Percentiles rank a stretch among this genome's conserved stretches.
Evolutionary conservation across 2,113 vertebrate species (phyloP).

Genomic region (Fregata magnificens): DNA sequence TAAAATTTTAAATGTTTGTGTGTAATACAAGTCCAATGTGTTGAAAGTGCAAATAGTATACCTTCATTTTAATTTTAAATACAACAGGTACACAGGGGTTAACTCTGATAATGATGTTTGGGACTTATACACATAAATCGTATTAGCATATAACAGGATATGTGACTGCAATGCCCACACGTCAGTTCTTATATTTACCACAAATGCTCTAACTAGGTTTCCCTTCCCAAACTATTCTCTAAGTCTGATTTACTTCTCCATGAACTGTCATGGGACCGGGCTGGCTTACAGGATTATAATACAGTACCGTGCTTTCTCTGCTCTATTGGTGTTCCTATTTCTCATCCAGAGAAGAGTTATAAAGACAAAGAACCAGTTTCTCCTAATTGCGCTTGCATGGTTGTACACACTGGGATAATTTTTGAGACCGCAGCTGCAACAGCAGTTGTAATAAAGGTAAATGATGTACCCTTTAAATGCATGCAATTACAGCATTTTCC

Average conservation of each 20-base stretch:
- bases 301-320: neutral
- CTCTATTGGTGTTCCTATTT: neutral
- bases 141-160: slow-evolving; percentile 38
- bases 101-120: neutral
- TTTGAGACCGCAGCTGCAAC: neutral
- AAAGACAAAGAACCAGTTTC: neutral
- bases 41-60: neutral
- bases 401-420: slow-evolving; percentile 17
- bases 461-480: slow-evolving; percentile 5
- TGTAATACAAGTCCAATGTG: neutral
- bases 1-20: neutral
- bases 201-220: slow-evolving; percentile 5
- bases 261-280: neutral
- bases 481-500: slow-evolving; percentile 22
- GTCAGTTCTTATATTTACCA: neutral
- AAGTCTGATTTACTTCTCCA: neutral
- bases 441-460: slow-evolving; percentile 39
- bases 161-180: neutral
- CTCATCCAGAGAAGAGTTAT: neutral
- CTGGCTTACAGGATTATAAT: neutral
- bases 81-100: neutral
- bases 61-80: slow-evolving; percentile 27
- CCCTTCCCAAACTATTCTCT: neutral
- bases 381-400: neutral
- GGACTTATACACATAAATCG: neutral